Percentiles rank a stretch among this genome's conserved stretches.
phyloP scores from a whole-genome alignment of 2,888 invertebrate species.

The Mamestra brassicae region DNA sequence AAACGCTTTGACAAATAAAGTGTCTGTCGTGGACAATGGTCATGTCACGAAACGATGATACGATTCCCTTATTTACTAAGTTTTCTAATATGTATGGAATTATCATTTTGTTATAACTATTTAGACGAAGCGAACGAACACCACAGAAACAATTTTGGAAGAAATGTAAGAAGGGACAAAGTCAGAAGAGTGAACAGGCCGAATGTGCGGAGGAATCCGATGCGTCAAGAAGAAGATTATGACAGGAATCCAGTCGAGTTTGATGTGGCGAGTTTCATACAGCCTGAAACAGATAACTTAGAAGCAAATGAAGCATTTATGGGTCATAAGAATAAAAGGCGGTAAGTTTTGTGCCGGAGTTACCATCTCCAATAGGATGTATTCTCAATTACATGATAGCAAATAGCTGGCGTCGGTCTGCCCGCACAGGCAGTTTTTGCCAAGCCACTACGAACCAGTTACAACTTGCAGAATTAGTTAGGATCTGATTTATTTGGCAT shows the following conservation, averaged over 20 bases:
- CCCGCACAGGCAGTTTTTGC: too few relatives aligned
- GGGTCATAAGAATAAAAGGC: conserved; percentile 52
- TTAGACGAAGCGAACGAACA: conserved; percentile 40
- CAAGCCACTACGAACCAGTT: too few relatives aligned
- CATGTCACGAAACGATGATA: conserved; percentile 68
- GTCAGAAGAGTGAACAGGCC: conserved; percentile 20
- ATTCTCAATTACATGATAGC: too few relatives aligned
- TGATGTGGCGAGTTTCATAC: conserved; percentile 79
- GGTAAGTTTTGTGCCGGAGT: conserved; percentile 35
- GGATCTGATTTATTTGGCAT: too few relatives aligned
- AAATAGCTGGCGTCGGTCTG: too few relatives aligned
- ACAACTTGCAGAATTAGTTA: too few relatives aligned
- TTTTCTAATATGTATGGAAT: conserved; percentile 64
- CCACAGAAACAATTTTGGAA: conserved; percentile 26
- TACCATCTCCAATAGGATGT: background rate
- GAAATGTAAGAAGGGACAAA: conserved; percentile 38
- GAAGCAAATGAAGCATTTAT: conserved; percentile 57
- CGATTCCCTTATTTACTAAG: conserved; percentile 63
- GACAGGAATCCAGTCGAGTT: conserved; percentile 72
- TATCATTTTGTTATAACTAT: conserved; percentile 59
- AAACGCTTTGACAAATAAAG: conserved; percentile 5
- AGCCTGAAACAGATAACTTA: conserved; percentile 67
- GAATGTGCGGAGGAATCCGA: conserved; percentile 20
- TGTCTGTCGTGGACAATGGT: conserved; percentile 44
- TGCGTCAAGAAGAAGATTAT: conserved; percentile 50